Base-by-base conservation (phyloP, 2,888 invertebrate species). In the Polydrusus cervinus region DNA sequence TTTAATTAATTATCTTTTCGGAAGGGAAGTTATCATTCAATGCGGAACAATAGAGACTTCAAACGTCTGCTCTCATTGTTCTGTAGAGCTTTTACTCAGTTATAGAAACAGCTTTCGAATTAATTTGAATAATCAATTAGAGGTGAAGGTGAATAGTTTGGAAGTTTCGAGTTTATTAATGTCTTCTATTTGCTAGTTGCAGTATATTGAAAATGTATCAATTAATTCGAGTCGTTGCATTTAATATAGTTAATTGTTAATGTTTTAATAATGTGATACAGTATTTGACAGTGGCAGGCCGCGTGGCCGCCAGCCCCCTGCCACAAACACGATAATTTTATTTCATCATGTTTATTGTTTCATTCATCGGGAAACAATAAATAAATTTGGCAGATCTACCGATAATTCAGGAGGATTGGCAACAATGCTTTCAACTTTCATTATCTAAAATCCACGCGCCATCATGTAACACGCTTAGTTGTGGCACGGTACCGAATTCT, bases 41-140 rank as follows among this genome's bases (percentile, higher is more conserved):
- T 51, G 61, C 20, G 10, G 51, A 61, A 73, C 73, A 73, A 73
- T 73, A 13, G 60, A 13, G 40, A 64, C 53, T 45, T 61, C 62
- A 62, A 47, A 51, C 45, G 70, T 62, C 51, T 68, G 70, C 55
- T 61, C 40, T 67, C 71, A 71, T 75, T 72, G 75, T 75, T 67
- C 68, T 45, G 20, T 34, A 11, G 51, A 53, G 70, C 67, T 61
- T 70, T 71, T 57, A 67, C 71, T 53, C 68, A 71, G 70, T 74
- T 71, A 74, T 71, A 71, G 75, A 75, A 75, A 71, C 75, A 71
- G 71, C 68, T 51, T 71, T 72, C 68, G 71, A 62, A 75, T 75
- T 75, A 75, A 75, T 75, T 75, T 75, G 71, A 75, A 75, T 75
- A 75, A 71, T 75, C 75, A 75, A 71, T 74, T 74, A 73, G 67